Evolutionary conservation across 2,888 invertebrate species (phyloP), one percentile per base, ranked within the genome.

Genomic region (Nebria salina): DNA sequence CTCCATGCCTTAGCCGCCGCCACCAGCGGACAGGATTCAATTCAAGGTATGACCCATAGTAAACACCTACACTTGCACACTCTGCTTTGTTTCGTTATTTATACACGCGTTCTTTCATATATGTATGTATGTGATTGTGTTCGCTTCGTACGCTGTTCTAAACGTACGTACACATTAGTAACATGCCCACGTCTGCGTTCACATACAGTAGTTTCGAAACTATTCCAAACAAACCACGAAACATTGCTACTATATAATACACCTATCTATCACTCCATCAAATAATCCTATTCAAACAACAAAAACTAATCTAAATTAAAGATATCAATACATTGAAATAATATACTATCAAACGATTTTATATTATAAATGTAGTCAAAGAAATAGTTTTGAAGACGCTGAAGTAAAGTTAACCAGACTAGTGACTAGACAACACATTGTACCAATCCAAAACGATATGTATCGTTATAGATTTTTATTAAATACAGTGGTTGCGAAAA

Each of bases 111-210:
- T 81, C 34, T 1, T 34, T 34, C 81, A 81, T 76, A 81, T 81
- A 76, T 81, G 81, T 76, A 76, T 81, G 81, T 81, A 81, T 81
- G 81, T 81, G 81, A 81, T 81, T 81, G 81, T 81, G 81, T 81
- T 72, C 81, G 68, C 34, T 34, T 34, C 34, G 34, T 34, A 76
- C 76, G 72, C 81, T 65, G 81, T 80, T 80, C 75, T 70, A 73
- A 80, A 80, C 70, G 80, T 75, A 54, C 75, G 75, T 80, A 75
- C 80, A 80, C 80, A 80, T 80, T 80, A 80, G 80, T 80, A 75
- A 75, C 80, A 75, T 54, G 76, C 81, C 81, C 81, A 81, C 81
- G 81, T 75, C 64, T 75, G 65, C 66, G 66, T 66, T 11, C 66
- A 20, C 15, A 25, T 20, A 66, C 66, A 66, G 66, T 70, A 70